These are phyloP conservation scores for Pelagia noctiluca DNA, from an alignment of 30 jellyfish, hydroid and myxozoan species.

Conservation along the genomic window DNA sequence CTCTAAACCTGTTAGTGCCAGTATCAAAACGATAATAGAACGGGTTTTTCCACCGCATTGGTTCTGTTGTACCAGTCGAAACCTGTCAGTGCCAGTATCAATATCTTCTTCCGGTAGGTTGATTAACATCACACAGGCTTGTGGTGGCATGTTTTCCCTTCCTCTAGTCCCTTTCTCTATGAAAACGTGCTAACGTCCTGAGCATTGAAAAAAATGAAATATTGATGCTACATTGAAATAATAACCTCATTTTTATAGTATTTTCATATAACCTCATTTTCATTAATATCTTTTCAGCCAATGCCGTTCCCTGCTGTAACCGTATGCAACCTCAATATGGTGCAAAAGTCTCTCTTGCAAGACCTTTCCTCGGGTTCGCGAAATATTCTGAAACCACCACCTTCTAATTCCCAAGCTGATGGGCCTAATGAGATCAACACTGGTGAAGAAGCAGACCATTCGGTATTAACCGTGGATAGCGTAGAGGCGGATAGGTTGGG, in stretches of 20 bases:
- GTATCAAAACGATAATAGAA: no score
- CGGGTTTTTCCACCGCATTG: background rate
- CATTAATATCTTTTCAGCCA: slow-evolving; percentile 8
- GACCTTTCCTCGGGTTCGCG: background rate
- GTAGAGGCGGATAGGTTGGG: background rate
- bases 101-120: no score
- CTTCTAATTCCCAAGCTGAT: background rate
- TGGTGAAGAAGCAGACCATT: background rate
- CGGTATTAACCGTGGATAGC: background rate
- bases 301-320: slow-evolving; percentile 68
- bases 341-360: slow-evolving; percentile 10
- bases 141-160: no score
- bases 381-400: background rate
- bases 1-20: background rate
- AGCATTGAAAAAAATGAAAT: background rate
- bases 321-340: slow-evolving; percentile 63
- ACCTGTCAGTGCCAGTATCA: background rate
- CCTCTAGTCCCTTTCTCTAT: no score
- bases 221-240: background rate
- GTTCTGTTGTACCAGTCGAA: background rate
- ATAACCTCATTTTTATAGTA: background rate
- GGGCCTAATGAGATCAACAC: background rate
- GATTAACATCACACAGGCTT: background rate
- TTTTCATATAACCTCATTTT: background rate
- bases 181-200: background rate